Evolutionary conservation across 1,140 invertebrate genomes (phyloP).

Genomic region (Schlechtendalia chinensis): DNA sequence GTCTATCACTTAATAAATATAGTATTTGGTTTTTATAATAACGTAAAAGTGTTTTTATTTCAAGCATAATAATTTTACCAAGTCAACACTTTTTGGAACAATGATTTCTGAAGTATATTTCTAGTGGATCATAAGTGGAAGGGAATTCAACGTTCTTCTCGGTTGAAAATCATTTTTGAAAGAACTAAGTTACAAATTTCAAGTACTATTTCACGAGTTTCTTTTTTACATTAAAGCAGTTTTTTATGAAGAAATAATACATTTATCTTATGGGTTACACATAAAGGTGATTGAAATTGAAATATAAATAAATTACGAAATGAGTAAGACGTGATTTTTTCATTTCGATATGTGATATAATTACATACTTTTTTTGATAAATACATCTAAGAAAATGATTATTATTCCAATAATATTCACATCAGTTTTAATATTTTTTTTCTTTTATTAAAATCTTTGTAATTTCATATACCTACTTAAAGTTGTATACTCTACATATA

Average conservation of each 20-base stretch:
- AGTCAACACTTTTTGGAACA: conserved; percentile 36
- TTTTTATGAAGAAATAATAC: conserved; percentile 15
- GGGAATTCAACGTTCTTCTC: background rate
- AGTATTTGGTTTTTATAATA: conserved; percentile 39
- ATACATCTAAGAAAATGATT: no score
- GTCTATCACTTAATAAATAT: background rate
- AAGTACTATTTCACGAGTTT: conserved; percentile 24
- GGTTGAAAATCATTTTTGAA: conserved; percentile 20
- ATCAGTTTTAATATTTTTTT: no score
- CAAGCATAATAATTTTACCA: conserved; percentile 29
- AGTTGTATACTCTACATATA: no score
- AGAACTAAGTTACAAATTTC: conserved; percentile 22
- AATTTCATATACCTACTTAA: no score
- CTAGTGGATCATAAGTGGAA: conserved; percentile 17
- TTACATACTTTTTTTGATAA: no score
- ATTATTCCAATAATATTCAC: no score
- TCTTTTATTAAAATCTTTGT: no score
- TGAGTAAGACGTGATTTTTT: background rate
- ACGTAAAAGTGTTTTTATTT: conserved; percentile 28
- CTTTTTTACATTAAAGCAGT: background rate
- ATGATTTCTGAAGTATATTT: conserved; percentile 36
- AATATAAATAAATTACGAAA: background rate
- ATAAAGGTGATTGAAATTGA: background rate
- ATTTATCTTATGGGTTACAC: background rate
- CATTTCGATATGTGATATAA: background rate